phyloP scores from a whole-genome alignment of 1,140 invertebrate species.

The Alviniconcha marisindica region DNA sequence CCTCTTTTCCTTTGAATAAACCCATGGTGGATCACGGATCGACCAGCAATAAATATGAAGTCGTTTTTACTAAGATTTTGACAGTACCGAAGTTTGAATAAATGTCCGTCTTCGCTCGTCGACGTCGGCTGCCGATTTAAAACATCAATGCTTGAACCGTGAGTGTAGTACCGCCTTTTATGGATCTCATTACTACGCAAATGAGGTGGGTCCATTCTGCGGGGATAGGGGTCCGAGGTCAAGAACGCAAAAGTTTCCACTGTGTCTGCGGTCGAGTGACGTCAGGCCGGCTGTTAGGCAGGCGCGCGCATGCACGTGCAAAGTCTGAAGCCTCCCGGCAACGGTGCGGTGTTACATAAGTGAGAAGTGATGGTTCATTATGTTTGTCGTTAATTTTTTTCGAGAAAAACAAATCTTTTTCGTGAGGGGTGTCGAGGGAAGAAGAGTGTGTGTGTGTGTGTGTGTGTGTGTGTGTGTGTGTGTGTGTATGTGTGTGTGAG shows the following conservation, averaged over 20 bases:
- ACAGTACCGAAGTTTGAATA: neutral
- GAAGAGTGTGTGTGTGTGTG: neutral
- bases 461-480: neutral
- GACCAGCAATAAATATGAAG: neutral
- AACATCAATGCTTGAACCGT: neutral
- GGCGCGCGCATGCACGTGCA: neutral
- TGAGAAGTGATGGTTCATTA: too few species aligned
- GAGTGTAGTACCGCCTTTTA: slow-evolving; percentile 4
- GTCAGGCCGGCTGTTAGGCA: neutral
- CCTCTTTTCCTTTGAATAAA: slow-evolving; percentile 26
- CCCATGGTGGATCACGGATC: slow-evolving; percentile 2
- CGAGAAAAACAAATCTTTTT: neutral
- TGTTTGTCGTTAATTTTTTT: too few species aligned
- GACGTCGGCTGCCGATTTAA: neutral
- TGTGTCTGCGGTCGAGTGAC: neutral
- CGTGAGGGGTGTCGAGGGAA: neutral
- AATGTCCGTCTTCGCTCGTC: neutral
- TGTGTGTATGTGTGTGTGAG: neutral
- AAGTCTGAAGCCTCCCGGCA: neutral
- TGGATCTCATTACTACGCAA: slow-evolving; percentile 18
- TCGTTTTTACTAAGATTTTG: neutral
- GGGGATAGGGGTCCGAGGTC: neutral
- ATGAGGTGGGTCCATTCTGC: neutral
- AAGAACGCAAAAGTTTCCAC: neutral
- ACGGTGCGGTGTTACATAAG: neutral